These are phyloP conservation scores for Dendrolimus pini DNA, from an alignment of 2,888 invertebrate species.

Conservation along the genomic window DNA sequence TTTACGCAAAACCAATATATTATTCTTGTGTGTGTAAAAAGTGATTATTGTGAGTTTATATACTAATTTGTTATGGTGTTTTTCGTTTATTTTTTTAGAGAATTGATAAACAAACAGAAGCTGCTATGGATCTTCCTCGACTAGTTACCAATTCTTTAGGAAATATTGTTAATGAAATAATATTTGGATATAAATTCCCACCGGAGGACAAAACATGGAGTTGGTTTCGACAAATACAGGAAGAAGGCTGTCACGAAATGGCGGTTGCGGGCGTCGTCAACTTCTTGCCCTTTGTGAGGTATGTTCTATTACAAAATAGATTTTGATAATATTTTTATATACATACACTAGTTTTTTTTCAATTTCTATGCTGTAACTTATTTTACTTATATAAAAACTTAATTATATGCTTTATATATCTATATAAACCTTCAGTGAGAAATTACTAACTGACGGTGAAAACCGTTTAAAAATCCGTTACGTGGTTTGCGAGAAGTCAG, in stretches of 20 bases:
- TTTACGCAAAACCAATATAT: too few relatives aligned
- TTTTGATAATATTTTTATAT: background rate
- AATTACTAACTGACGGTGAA: too few relatives aligned
- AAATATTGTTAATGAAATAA: constrained; percentile 84
- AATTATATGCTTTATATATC: too few relatives aligned
- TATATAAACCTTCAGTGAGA: too few relatives aligned
- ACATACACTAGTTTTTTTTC: too few relatives aligned
- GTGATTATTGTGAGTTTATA: background rate
- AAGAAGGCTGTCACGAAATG: constrained; percentile 89
- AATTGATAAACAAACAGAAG: constrained; percentile 35
- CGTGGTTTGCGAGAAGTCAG: too few relatives aligned
- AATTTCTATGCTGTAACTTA: too few relatives aligned
- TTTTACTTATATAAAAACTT: too few relatives aligned
- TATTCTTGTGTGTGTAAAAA: too few relatives aligned
- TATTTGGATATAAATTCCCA: constrained; percentile 85
- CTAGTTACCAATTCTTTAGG: constrained; percentile 84
- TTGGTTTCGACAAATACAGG: constrained; percentile 86
- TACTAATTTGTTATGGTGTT: background rate
- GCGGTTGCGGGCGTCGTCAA: constrained; percentile 90
- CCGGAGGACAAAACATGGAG: constrained; percentile 84
- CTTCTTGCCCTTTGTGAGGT: constrained; percentile 89
- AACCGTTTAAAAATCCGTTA: too few relatives aligned
- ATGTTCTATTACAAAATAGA: constrained; percentile 11
- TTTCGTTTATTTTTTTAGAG: constrained; percentile 35
- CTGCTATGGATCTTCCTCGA: constrained; percentile 66